Evolutionary conservation across 2,888 invertebrate genomes (phyloP).

Genomic region (Acanthoscelides obtectus): DNA sequence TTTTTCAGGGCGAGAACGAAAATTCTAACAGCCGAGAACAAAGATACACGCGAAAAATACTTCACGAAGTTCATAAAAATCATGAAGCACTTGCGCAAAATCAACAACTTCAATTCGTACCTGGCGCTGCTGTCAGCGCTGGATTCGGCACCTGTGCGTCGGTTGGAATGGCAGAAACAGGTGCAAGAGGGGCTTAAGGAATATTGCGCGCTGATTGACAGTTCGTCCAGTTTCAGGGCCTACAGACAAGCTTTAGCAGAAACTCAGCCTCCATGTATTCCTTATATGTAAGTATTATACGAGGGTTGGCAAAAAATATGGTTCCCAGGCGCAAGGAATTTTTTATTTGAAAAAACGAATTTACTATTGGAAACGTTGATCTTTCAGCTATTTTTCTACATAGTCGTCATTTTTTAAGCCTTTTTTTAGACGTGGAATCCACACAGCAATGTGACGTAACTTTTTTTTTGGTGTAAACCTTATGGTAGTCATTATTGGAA

Average conservation of each 20-base stretch:
- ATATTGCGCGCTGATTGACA: constrained; percentile 94
- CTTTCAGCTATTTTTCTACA: too few relatives aligned
- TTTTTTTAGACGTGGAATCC: too few relatives aligned
- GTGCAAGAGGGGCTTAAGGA: constrained; percentile 90
- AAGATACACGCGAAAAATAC: constrained; percentile 85
- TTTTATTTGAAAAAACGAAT: too few relatives aligned
- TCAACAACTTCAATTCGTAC: constrained; percentile 99
- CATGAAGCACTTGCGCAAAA: constrained; percentile 94
- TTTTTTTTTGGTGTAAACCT: too few relatives aligned
- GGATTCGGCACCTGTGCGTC: constrained; percentile 88
- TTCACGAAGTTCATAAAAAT: constrained; percentile 96
- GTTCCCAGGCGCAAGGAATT: too few relatives aligned
- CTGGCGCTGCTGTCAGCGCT: constrained; percentile 92
- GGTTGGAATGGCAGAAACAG: constrained; percentile 91
- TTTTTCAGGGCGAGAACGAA: constrained; percentile 73
- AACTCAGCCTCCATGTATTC: constrained; percentile 96
- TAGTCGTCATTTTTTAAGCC: too few relatives aligned
- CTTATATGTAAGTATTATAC: constrained; percentile 81
- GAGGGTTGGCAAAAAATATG: not conserved
- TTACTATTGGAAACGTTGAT: too few relatives aligned
- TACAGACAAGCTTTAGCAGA: constrained; percentile 92
- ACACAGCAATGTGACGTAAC: too few relatives aligned
- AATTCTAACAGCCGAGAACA: constrained; percentile 90
- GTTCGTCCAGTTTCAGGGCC: constrained; percentile 95
- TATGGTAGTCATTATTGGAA: too few relatives aligned